phyloP scores from a whole-genome alignment of 2,797 vertebrate genomes.

The Manis crassicaudata region DNA sequence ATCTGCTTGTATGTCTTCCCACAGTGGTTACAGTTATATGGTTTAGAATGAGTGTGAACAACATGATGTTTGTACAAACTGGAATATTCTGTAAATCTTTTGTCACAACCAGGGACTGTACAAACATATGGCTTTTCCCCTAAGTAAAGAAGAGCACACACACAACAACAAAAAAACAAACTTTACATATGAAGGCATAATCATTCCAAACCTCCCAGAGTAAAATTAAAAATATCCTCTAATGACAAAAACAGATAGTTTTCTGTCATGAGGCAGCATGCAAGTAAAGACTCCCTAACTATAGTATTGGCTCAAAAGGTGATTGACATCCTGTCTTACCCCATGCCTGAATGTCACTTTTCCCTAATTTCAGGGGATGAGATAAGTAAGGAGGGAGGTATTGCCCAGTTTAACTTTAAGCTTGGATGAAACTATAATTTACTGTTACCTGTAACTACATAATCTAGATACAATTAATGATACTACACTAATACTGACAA shows the following conservation, averaged over 20 bases:
- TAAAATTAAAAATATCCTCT: background rate
- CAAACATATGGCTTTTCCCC: constrained; percentile 99
- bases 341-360: background rate
- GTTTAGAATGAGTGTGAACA: constrained; percentile 99
- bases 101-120: constrained; percentile 98
- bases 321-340: background rate
- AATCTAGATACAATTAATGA: constrained; percentile 14
- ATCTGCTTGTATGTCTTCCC: constrained; percentile 99
- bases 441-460: background rate
- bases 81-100: constrained; percentile 99
- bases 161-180: constrained; percentile 11
- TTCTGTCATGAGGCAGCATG: background rate
- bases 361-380: constrained; percentile 28
- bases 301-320: constrained; percentile 8
- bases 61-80: constrained; percentile 99
- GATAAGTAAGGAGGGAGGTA: constrained; percentile 6
- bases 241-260: constrained; percentile 30
- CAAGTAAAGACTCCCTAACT: background rate
- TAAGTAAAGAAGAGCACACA: constrained; percentile 75
- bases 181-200: constrained; percentile 36
- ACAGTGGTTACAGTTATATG: constrained; percentile 99
- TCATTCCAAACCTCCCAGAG: background rate
- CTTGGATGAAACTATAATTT: constrained; percentile 20
- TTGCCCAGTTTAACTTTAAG: background rate
- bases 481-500: background rate